Conservation (phyloP, 1,140 invertebrate species). For the silkworm (Bombyx mori) region DNA sequence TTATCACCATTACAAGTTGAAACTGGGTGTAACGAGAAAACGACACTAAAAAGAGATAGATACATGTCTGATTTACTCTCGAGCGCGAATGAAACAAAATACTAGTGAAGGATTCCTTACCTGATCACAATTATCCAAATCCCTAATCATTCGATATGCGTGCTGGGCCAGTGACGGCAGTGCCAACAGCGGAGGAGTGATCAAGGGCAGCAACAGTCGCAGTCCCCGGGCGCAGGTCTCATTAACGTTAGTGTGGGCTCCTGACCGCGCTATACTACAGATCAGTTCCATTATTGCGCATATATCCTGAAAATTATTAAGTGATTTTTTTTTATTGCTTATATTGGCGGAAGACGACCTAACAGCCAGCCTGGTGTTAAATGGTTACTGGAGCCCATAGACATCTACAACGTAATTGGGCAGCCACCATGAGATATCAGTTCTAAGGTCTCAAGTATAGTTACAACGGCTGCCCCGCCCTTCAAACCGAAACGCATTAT, state of each 20-base stretch:
- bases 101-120: conserved; percentile 13
- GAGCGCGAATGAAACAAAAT: background rate
- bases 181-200: conserved; percentile 47
- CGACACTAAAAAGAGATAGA: background rate
- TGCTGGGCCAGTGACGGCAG: conserved; percentile 43
- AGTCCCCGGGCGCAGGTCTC: conserved; percentile 43
- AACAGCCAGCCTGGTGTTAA: no score
- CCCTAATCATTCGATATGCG: conserved; percentile 50
- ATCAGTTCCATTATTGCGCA: conserved; percentile 56
- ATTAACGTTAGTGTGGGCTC: conserved; percentile 24
- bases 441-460: no score
- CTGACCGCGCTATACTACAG: conserved; percentile 41
- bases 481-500: no score
- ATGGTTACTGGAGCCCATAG: no score
- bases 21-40: no score
- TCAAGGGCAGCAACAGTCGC: conserved; percentile 43
- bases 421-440: conserved; percentile 16
- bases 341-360: no score
- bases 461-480: no score
- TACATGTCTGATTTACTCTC: background rate
- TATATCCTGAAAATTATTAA: conserved; percentile 33
- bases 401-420: no score
- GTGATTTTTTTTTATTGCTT: no score
- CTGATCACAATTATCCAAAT: conserved; percentile 43
- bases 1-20: no score